phyloP scores from a whole-genome alignment of 2,888 invertebrate genomes.

The Spisula subtruncata region DNA sequence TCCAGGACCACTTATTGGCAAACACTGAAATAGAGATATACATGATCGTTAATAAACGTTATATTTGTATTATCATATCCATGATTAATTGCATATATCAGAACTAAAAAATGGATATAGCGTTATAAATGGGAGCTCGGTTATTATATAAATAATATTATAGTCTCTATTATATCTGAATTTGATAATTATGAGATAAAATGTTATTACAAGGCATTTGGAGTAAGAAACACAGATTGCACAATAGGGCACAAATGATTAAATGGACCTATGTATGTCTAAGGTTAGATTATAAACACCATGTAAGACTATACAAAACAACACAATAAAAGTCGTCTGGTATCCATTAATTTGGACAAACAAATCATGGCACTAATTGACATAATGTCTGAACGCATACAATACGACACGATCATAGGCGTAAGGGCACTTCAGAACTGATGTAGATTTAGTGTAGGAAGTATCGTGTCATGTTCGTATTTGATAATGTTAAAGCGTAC shows the following conservation, averaged over 20 bases:
- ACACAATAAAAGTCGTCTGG: background rate
- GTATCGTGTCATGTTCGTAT: too few relatives aligned
- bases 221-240: too few relatives aligned
- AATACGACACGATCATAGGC: background rate
- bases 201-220: too few relatives aligned
- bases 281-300: background rate
- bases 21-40: conserved; percentile 90
- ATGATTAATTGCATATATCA: too few relatives aligned
- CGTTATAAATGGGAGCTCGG: too few relatives aligned
- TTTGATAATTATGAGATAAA: too few relatives aligned
- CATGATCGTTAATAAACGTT: too few relatives aligned
- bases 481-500: background rate
- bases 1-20: conserved; percentile 91
- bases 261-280: background rate
- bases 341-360: background rate
- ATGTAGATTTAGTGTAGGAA: too few relatives aligned
- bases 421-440: background rate
- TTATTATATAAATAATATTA: too few relatives aligned
- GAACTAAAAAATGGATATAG: too few relatives aligned
- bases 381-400: background rate
- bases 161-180: too few relatives aligned
- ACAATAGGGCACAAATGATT: background rate
- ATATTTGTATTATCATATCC: too few relatives aligned
- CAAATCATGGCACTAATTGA: background rate
- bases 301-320: background rate